Base-by-base conservation (phyloP, 1,140 invertebrate species). In the Drosophila bocqueti region DNA sequence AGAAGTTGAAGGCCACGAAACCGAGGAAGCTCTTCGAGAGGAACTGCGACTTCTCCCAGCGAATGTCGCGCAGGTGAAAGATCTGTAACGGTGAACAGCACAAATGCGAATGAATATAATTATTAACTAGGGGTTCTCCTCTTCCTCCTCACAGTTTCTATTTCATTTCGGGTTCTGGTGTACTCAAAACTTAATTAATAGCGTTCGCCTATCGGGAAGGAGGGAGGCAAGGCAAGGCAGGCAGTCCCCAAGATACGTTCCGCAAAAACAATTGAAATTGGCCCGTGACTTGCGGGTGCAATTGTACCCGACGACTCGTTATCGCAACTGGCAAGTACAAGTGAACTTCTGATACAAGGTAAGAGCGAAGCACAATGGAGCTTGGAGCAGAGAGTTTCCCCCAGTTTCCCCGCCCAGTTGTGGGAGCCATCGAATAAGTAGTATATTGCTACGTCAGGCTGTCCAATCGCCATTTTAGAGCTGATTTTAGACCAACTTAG, bases 11-110 rank as follows among this genome's bases (percentile, higher is more conserved):
- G 3, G 96, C 95, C 18, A 97, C 95, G 92, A 99, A 99, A 29
- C 96, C 98, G n/a, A 98, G 94, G 92, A 98, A 97, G 40, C 97
- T 98, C 94, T 99, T 99, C 43, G 97, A 97, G 31, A 99, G 94
- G 93, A 99, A 98, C 92, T 97, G 95, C 40, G 97, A 97, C 71
- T 96, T 96, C 87, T 98, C 97, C 95, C 96, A 97, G 47, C 96
- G 95, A 66, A 98, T 96, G 86, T 98, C 96, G 79, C 95, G 95
- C n/a, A 98, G 93, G 93, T 99, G 98, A 93, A 99, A 98, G 38
- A 98, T 95, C 96, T 97, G 93, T 4, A 93, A 94, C 79, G 91
- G 87, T 91, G 69, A 79, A 69, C 11, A 46, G 54, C 52, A 49
- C 64, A 36, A 62, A 11, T 46, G 38, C 18, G 36, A 81, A 57